Evolutionary conservation across 1,140 invertebrate genomes (phyloP).

Genomic region (Drosophila baimaii): DNA sequence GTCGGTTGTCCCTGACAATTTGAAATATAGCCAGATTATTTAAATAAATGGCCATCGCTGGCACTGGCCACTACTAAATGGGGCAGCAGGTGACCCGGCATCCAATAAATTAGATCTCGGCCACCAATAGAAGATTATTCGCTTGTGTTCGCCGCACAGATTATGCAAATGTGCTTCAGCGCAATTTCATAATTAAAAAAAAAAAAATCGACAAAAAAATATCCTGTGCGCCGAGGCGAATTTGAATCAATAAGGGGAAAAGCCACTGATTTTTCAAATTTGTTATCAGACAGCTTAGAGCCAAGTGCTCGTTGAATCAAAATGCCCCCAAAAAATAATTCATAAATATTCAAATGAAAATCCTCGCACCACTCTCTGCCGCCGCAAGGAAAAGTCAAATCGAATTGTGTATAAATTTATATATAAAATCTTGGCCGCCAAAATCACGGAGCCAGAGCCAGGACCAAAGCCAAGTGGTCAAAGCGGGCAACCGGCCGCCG

Average conservation of each 20-base stretch:
- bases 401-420: slow-evolving; percentile 75
- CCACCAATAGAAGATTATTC: slow-evolving; percentile 23
- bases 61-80: slow-evolving; percentile 21
- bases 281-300: slow-evolving; percentile 12
- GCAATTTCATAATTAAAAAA: slow-evolving; percentile 34
- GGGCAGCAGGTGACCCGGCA: slow-evolving; percentile 7
- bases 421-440: slow-evolving; percentile 63
- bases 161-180: slow-evolving; percentile 32
- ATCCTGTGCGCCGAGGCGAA: slow-evolving; percentile 5
- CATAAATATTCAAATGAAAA: slow-evolving; percentile 80
- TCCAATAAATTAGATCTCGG: slow-evolving; percentile 34
- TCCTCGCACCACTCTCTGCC: slow-evolving; percentile 28
- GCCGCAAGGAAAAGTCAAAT: slow-evolving; percentile 52
- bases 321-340: slow-evolving; percentile 39
- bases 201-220: not conserved
- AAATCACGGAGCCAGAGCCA: not conserved
- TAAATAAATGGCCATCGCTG: slow-evolving; percentile 61
- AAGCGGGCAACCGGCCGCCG: slow-evolving; percentile 35
- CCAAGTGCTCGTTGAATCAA: slow-evolving; percentile 1
- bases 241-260: slow-evolving; percentile 17
- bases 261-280: slow-evolving; percentile 28
- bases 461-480: slow-evolving; percentile 58
- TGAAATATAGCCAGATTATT: slow-evolving; percentile 76
- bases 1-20: slow-evolving; percentile 40
- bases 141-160: slow-evolving; percentile 13